A percentile compares a stretch with the other conserved stretches of the same genome.
Evolutionary conservation across 2,113 vertebrate genomes (phyloP).

Genomic region (Phalacrocorax pelagicus): DNA sequence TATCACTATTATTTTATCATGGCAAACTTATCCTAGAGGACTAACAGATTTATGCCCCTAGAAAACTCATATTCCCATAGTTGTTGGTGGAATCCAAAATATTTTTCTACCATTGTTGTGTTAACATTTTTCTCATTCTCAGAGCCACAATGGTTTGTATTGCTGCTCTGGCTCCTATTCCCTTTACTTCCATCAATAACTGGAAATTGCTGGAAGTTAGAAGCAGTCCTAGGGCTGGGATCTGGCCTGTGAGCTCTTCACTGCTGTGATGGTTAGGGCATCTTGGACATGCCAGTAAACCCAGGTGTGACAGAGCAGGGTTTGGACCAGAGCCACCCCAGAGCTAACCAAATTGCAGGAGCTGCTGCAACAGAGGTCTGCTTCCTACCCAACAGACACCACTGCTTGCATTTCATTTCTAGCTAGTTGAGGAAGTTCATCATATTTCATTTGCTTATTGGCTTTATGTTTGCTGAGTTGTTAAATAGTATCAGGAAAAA

Average conservation of each 20-base stretch:
- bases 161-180: not conserved
- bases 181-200: not conserved
- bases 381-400: not conserved
- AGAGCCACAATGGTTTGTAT: not conserved
- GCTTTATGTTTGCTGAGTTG: not conserved
- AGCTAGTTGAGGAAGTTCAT: not conserved
- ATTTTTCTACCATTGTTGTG: conserved; percentile 10
- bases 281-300: not conserved
- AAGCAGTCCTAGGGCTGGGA: not conserved
- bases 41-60: not conserved
- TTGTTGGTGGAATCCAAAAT: not conserved
- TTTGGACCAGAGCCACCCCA: not conserved
- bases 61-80: not conserved
- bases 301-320: not conserved
- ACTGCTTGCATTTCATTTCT: not conserved
- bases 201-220: not conserved
- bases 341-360: not conserved
- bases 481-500: not conserved
- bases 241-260: not conserved
- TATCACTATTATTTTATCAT: not conserved
- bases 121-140: not conserved
- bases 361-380: not conserved
- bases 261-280: not conserved
- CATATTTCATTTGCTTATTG: not conserved
- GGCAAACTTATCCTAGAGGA: not conserved